These are phyloP conservation scores for Tachysurus fulvidraco DNA, from an alignment of 2,113 vertebrate genomes.

Conservation along the genomic window DNA sequence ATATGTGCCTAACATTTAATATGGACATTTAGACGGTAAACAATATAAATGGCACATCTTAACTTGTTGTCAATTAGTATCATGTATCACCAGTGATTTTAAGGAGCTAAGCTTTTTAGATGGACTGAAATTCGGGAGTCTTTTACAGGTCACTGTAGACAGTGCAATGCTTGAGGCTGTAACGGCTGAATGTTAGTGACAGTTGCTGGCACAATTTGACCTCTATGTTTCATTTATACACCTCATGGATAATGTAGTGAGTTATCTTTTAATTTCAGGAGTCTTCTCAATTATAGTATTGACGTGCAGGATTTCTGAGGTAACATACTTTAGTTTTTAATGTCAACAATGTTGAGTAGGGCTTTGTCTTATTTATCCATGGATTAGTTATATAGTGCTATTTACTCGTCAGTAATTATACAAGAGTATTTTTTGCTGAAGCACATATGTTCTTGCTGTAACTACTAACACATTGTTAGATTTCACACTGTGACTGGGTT, in stretches of 20 bases:
- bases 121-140: neutral
- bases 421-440: neutral
- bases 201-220: conserved; percentile 1
- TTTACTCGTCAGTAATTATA: neutral
- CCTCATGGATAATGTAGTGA: conserved; percentile 9
- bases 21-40: neutral
- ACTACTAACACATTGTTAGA: neutral
- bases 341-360: neutral
- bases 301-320: neutral
- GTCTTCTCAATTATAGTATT: neutral
- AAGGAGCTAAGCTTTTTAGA: neutral
- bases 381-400: neutral
- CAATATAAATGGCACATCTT: no score
- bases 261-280: neutral
- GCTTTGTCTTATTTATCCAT: neutral
- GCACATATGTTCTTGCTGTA: neutral
- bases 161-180: neutral
- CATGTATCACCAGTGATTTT: neutral
- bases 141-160: neutral
- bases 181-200: neutral
- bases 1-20: no score
- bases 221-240: conserved; percentile 1
- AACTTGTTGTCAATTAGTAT: neutral
- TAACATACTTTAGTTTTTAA: neutral
- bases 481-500: neutral